Evolutionary conservation across 2,113 vertebrate genomes (phyloP).

Genomic region (Phyllostomus discolor): DNA sequence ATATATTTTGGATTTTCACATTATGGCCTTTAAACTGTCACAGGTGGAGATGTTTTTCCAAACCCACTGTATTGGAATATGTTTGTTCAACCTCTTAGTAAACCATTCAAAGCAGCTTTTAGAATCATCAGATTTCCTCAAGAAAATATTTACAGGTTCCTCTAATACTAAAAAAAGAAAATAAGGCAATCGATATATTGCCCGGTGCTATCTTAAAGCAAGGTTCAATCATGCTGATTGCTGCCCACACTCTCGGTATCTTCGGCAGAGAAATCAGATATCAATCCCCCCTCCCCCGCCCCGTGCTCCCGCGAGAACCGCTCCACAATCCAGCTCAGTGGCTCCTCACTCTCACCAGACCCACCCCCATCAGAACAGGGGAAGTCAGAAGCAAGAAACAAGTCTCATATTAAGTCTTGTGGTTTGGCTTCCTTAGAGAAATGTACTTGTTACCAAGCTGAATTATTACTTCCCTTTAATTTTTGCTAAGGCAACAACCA

Average conservation of each 20-base stretch:
- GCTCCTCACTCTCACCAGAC: background rate
- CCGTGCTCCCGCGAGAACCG: background rate
- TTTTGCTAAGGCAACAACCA: background rate
- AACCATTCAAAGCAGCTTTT: background rate
- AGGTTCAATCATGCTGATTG: background rate
- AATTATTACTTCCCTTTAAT: background rate
- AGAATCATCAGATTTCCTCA: background rate
- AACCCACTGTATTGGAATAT: background rate
- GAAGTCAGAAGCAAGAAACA: background rate
- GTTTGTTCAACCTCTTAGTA: conserved; percentile 21
- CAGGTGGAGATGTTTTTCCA: background rate
- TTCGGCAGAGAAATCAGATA: background rate
- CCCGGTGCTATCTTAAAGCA: background rate
- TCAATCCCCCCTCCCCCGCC: background rate
- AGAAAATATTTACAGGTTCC: conserved; percentile 11
- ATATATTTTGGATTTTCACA: background rate
- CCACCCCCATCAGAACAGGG: background rate
- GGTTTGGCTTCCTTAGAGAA: background rate
- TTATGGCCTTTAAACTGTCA: background rate
- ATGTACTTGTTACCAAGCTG: background rate
- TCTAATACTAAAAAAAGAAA: background rate
- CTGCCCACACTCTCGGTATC: background rate
- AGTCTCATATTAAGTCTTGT: background rate
- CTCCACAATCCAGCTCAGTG: background rate
- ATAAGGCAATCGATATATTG: background rate